Percentiles rank a stretch among this genome's conserved stretches.
Conservation (phyloP, 2,888 invertebrate genomes). For the Rhimphoctona megacephalus region DNA sequence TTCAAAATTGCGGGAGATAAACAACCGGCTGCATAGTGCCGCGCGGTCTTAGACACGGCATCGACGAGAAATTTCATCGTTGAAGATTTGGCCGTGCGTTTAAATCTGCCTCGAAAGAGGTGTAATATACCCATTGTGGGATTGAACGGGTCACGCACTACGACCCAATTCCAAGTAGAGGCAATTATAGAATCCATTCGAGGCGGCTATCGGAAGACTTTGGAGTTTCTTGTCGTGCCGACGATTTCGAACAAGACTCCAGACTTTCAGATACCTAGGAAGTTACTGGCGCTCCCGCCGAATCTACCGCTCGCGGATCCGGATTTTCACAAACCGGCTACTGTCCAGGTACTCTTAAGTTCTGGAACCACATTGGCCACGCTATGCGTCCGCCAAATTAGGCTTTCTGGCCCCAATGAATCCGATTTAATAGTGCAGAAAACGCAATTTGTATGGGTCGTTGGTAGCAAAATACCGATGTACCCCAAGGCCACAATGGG, state of each 20-base stretch:
- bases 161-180: conserved; percentile 18
- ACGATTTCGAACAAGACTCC: conserved; percentile 26
- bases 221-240: conserved; percentile 49
- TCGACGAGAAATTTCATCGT: conserved; percentile 32
- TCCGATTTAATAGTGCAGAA: conserved; percentile 56
- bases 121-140: conserved; percentile 13
- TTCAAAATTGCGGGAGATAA: not conserved
- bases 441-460: conserved; percentile 64
- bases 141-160: conserved; percentile 13
- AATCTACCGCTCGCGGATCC: conserved; percentile 50
- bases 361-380: not conserved
- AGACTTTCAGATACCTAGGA: conserved; percentile 4
- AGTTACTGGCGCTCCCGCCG: not conserved
- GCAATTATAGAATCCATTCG: conserved; percentile 28
- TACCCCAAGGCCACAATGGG: not conserved
- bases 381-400: conserved; percentile 53
- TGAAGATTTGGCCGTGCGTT: not conserved
- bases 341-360: conserved; percentile 50
- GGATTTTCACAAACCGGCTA: conserved; percentile 51
- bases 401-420: conserved; percentile 8
- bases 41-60: conserved; percentile 14
- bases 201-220: conserved; percentile 23
- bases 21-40: not conserved
- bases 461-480: conserved; percentile 39
- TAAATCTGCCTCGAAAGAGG: not conserved